Evolutionary conservation across 1,140 invertebrate genomes (phyloP).

Genomic region (Microplitis mediator): DNA sequence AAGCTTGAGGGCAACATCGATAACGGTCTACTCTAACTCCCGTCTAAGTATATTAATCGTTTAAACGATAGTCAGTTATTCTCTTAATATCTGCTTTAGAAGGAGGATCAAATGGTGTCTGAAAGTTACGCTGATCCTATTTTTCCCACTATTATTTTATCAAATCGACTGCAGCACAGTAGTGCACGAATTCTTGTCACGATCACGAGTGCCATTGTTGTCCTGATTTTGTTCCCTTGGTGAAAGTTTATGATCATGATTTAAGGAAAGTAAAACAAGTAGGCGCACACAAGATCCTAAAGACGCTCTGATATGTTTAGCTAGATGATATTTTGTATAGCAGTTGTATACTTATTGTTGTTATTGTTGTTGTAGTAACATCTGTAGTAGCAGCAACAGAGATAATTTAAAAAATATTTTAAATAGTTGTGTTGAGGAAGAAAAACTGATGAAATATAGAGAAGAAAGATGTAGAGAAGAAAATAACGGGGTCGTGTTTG

Average conservation of each 20-base stretch:
- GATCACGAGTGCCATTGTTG: background rate
- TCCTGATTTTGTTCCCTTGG: background rate
- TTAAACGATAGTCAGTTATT: constrained; percentile 46
- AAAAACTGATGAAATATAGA: background rate
- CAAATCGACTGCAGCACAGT: no score
- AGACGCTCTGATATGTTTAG: background rate
- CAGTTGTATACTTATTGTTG: no score
- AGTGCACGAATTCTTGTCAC: constrained; percentile 7
- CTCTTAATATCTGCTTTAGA: constrained; percentile 34
- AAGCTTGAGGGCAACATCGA: constrained; percentile 42
- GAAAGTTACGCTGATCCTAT: background rate
- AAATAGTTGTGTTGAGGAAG: no score
- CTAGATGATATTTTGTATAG: no score
- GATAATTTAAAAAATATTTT: no score
- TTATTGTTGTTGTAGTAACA: no score
- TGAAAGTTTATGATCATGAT: background rate
- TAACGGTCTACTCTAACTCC: constrained; percentile 43
- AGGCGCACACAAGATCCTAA: background rate
- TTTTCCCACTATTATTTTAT: background rate
- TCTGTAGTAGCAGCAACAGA: no score
- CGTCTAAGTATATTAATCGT: constrained; percentile 50
- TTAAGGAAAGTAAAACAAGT: background rate
- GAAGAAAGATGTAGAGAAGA: background rate
- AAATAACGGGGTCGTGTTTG: constrained; percentile 4
- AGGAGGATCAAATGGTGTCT: constrained; percentile 18